These are phyloP conservation scores for Trachelus tabidus DNA, from an alignment of 2,888 invertebrate genomes.

Conservation along the genomic window DNA sequence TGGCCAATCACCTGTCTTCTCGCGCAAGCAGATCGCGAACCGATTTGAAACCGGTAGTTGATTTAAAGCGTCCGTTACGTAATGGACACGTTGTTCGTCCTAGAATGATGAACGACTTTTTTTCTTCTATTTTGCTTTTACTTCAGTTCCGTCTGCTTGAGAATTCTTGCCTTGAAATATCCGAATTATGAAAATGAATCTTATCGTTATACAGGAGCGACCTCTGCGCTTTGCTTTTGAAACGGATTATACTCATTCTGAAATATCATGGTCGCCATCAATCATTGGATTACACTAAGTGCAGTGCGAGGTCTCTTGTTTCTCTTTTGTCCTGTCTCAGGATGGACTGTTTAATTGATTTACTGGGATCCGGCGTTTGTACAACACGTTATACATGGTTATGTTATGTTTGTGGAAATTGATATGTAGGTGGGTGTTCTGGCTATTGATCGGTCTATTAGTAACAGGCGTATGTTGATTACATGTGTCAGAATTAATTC, in stretches of 20 bases:
- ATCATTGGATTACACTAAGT: background rate
- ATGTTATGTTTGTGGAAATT: background rate
- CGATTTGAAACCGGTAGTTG: background rate
- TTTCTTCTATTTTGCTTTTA: background rate
- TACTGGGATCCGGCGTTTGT: background rate
- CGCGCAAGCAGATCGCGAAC: background rate
- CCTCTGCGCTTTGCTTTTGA: background rate
- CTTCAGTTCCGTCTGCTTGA: background rate
- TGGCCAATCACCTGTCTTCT: background rate
- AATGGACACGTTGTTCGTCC: background rate
- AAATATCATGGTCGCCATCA: background rate
- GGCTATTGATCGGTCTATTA: background rate
- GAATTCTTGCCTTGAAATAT: background rate
- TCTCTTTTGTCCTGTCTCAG: background rate
- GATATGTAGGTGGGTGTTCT: background rate
- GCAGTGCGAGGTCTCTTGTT: background rate
- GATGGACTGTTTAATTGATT: background rate
- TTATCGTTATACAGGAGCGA: background rate
- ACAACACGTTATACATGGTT: background rate
- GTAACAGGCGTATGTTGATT: background rate
- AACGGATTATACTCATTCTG: background rate
- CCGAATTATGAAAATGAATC: background rate
- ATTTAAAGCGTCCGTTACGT: background rate
- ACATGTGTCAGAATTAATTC: background rate
- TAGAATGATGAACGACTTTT: background rate